A percentile compares a stretch with the other conserved stretches of the same genome.
Evolutionary conservation across 2,113 vertebrate species (phyloP).

Genomic region (Periophthalmus modestus): DNA sequence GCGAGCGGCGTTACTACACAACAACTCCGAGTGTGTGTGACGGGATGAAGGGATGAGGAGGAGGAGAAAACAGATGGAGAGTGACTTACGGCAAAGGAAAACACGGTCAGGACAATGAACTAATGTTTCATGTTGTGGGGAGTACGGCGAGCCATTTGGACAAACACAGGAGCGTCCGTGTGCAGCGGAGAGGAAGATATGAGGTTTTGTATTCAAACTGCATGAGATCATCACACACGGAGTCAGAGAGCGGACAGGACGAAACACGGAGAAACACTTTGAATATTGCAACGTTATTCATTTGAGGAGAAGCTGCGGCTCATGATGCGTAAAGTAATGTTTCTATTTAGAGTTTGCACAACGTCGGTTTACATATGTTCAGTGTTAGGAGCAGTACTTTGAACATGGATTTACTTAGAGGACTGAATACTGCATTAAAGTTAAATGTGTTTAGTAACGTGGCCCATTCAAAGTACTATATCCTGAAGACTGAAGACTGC

Average conservation of each 20-base stretch:
- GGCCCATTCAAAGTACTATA: too few relatives aligned
- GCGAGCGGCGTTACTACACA: not conserved
- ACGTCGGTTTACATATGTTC: too few relatives aligned
- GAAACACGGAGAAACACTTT: not conserved
- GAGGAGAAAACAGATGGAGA: conserved; percentile 10
- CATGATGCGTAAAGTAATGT: not conserved
- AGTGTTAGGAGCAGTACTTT: too few relatives aligned
- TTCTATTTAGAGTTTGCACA: too few relatives aligned
- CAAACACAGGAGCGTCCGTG: not conserved
- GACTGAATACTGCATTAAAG: too few relatives aligned
- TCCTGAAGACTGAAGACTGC: too few relatives aligned
- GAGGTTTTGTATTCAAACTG: not conserved
- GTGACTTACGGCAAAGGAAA: conserved; percentile 6
- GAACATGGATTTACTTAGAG: too few relatives aligned
- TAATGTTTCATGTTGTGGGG: conserved; percentile 17
- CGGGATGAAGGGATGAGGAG: not conserved
- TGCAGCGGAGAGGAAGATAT: conserved; percentile 2
- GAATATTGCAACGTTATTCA: not conserved
- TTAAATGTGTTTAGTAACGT: too few relatives aligned
- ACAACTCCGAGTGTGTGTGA: conserved; percentile 8
- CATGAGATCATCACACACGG: not conserved
- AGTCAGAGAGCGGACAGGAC: not conserved
- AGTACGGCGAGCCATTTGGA: conserved; percentile 4
- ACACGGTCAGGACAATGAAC: conserved; percentile 3
- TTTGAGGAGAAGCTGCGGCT: not conserved